These are phyloP conservation scores for Diglossa cyanea DNA, from an alignment of 2,797 vertebrate species.

Conservation along the genomic window DNA sequence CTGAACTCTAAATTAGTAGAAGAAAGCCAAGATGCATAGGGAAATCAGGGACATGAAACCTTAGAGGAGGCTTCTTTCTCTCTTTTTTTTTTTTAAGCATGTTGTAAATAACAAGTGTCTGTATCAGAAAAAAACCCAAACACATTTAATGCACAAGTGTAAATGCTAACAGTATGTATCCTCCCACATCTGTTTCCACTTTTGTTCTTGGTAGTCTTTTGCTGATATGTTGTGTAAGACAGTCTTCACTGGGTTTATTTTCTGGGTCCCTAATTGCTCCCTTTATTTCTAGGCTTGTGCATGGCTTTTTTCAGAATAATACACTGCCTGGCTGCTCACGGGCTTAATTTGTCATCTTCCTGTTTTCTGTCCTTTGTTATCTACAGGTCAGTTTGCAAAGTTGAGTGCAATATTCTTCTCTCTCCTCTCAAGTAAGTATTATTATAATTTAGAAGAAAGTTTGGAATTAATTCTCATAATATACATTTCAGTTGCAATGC, in stretches of 20 bases:
- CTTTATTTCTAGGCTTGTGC: constrained; percentile 53
- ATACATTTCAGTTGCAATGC: neutral
- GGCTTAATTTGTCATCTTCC: constrained; percentile 74
- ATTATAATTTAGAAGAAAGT: constrained; percentile 38
- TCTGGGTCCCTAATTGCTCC: neutral
- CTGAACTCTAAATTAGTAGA: neutral
- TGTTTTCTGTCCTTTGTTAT: constrained; percentile 77
- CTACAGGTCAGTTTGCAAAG: constrained; percentile 93
- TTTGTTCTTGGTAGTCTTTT: constrained; percentile 3
- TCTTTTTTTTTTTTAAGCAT: neutral
- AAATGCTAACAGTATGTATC: constrained; percentile 16
- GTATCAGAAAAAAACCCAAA: neutral
- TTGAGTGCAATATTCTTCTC: constrained; percentile 81
- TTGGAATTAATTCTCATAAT: constrained; percentile 3
- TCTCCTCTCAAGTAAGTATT: constrained; percentile 86
- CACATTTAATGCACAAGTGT: constrained; percentile 4
- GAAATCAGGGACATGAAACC: neutral
- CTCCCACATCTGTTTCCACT: constrained; percentile 8
- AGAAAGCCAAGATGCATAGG: neutral
- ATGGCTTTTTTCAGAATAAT: constrained; percentile 74
- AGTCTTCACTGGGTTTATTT: constrained; percentile 13
- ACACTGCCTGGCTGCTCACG: constrained; percentile 76
- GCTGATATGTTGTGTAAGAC: neutral
- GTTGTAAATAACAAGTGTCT: constrained; percentile 25
- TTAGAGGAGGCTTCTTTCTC: neutral